Base-by-base conservation (phyloP, 2,888 invertebrate genomes). In the Drosophila meridiana region DNA sequence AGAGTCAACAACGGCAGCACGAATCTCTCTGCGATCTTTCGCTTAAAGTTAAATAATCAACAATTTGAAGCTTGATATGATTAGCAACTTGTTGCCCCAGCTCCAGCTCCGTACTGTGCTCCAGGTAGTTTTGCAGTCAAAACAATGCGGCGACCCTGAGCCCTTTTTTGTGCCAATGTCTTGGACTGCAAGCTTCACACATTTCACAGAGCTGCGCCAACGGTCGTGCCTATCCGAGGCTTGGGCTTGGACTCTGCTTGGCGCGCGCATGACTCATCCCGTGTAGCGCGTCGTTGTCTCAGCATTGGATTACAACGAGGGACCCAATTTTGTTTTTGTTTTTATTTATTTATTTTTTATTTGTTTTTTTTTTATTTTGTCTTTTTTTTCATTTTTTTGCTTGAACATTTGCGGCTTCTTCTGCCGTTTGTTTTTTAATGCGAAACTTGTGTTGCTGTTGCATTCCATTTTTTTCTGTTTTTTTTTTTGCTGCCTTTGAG, bases 1-100 rank as follows among this genome's bases (percentile, higher is more conserved):
- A 63, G 45, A 70, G 63, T 62, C 69, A 59, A 65, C 50, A 60
- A 58, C 69, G 48, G 69, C 58, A 50, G 69, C 64, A 53, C 43
- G 50, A 48, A 58, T 42, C 77, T 63, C 32, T 8, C 42, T 20
- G 52, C 60, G 53, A 63, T 56, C 58, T 73, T 47, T 73, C 26
- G 58, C 63, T 68, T 30, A 56, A 56, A 73, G 75, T 74, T 80
- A 78, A 86, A 73, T 67, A 66, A 78, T 78, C 78, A 74, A 72
- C 83, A 84, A 77, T 80, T 87, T 83, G 80, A 73, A 80, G 85
- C 78, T 78, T 80, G 85, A 87, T 89, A 87, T 84, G 89, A 89
- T 87, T 89, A 87, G 89, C 89, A 80, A 84, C 72, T 83, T 69
- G 78, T 57, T 60, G 70, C 48, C 50, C 60, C 34, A 48, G n/a